Evolutionary conservation across 2,888 invertebrate genomes (phyloP), one percentile per base, ranked within the genome.

Genomic region (Microctonus hyperodae): DNA sequence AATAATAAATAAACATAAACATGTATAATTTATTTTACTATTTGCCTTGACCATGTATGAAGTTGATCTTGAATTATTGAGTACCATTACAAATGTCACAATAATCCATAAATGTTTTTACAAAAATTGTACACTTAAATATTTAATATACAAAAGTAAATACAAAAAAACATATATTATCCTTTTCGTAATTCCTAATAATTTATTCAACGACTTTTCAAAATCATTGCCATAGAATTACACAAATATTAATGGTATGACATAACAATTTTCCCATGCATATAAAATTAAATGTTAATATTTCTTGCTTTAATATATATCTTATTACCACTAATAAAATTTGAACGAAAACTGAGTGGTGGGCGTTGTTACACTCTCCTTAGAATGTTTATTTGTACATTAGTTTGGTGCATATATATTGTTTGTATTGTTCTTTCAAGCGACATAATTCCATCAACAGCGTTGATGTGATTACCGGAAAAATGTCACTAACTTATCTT

Each of bases 401-500:
- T n/a, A 51, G n/a, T 23, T 9, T n/a, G n/a, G 22, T 5, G 50
- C 31, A 44, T 57, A 57, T 57, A 37, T 55, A 64, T 44, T 22
- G 48, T 35, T 65, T 60, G 40, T 60, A 35, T 53, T 35, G 44
- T 20, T 25, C 64, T 22, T 23, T 56, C 64, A 44, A 28, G 20
- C 33, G 56, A 13, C 50, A 57, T 22, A 64, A 57, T 33, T 22
- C 44, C n/a, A 64, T 64, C 44, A 33, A 48, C 28, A 37, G 56
- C 16, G 7, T 48, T 64, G 48, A 51, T 31, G 53, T 44, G 22
- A 44, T 44, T 11, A 59, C 40, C 56, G 48, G 56, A 62, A 66
- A 22, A 33, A 67, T 67, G 58, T 51, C 51, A 28, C 55, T n/a
- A 37, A 37, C 23, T 20, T 66, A 23, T 51, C 56, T 63, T 23